phyloP scores from a whole-genome alignment of 1,140 invertebrate genomes.

The Temnothorax curvispinosus region DNA sequence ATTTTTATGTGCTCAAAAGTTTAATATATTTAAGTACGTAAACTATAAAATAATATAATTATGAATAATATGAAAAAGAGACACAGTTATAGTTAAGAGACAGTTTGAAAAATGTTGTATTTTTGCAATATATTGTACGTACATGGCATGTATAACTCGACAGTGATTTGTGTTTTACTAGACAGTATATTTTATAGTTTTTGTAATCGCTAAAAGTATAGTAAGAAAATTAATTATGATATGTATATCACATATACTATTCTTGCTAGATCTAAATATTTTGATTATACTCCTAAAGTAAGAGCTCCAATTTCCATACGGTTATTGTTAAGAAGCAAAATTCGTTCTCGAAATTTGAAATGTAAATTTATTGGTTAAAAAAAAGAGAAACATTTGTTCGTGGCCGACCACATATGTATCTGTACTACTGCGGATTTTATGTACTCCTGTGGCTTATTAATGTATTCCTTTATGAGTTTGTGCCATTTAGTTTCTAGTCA shows the following conservation, averaged over 20 bases:
- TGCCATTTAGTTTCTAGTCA: not conserved
- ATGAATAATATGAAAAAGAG: not conserved
- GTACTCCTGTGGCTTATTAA: not conserved
- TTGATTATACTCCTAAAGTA: not conserved
- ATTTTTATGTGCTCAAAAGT: not conserved
- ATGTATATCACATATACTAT: not conserved
- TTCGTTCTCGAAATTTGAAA: not conserved
- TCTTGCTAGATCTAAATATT: not conserved
- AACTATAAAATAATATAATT: not conserved
- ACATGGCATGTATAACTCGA: not conserved
- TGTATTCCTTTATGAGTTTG: not conserved
- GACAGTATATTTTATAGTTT: not conserved
- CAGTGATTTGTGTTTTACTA: not conserved
- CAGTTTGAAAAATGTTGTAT: not conserved
- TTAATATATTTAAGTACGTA: not conserved
- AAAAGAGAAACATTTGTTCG: not conserved
- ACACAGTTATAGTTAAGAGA: not conserved
- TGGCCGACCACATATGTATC: not conserved
- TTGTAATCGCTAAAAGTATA: not conserved
- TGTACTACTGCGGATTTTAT: conserved; percentile 19
- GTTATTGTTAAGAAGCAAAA: not conserved
- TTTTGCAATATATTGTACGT: not conserved
- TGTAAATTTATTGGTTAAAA: not conserved
- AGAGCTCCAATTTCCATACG: not conserved
- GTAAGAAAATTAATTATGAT: not conserved